Evolutionary conservation across 2,113 vertebrate species (phyloP).

Genomic region (Athene cunicularia): DNA sequence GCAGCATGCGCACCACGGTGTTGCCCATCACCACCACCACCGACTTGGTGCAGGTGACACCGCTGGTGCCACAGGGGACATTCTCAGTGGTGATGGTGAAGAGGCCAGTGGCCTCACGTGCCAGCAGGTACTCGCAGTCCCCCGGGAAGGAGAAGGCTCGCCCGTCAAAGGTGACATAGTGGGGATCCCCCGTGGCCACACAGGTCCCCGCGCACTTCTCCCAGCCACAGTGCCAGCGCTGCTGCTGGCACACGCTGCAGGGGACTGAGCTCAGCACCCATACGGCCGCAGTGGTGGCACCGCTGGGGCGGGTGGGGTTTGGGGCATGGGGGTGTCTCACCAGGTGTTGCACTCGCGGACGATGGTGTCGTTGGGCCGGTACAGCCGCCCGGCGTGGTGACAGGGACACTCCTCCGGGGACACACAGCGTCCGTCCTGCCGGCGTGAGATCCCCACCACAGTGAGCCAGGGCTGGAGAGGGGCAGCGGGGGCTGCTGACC

Average conservation of each 20-base stretch:
- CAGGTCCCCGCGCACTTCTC: conserved; percentile 81
- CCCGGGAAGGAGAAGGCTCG: conserved; percentile 86
- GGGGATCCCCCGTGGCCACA: conserved; percentile 87
- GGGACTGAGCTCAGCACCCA: neutral
- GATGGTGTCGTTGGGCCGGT: conserved; percentile 86
- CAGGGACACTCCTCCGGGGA: conserved; percentile 85
- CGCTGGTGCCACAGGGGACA: conserved; percentile 85
- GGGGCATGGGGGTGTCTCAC: neutral
- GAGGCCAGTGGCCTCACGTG: conserved; percentile 73
- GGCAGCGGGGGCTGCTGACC: neutral
- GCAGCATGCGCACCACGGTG: conserved; percentile 85
- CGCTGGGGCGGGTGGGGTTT: neutral
- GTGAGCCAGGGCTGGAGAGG: no score
- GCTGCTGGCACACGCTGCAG: conserved; percentile 80
- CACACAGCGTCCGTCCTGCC: conserved; percentile 83
- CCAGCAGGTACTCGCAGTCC: conserved; percentile 90
- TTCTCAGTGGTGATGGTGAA: conserved; percentile 87
- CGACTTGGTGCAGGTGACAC: conserved; percentile 90
- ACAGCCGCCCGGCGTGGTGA: conserved; percentile 82
- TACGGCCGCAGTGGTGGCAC: neutral
- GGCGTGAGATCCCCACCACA: neutral
- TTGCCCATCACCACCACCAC: conserved; percentile 83
- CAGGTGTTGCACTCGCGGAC: conserved; percentile 87
- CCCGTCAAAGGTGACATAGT: conserved; percentile 91
- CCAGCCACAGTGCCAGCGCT: conserved; percentile 83